Evolutionary conservation across 2,797 vertebrate species (phyloP).

Genomic region (Epinephelus coioides): DNA sequence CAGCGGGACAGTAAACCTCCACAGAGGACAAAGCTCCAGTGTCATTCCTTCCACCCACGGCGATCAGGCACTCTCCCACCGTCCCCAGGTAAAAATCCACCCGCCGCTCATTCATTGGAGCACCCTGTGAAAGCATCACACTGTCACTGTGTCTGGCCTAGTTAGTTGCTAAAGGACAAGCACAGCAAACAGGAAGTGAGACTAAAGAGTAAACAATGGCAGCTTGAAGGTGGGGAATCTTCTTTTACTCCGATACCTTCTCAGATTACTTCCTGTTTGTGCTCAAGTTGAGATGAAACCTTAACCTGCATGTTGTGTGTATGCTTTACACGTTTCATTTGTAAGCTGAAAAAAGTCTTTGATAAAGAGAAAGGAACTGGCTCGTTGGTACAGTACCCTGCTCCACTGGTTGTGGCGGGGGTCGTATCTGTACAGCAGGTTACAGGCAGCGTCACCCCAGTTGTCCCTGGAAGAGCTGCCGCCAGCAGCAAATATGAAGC

Average conservation of each 20-base stretch:
- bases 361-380: not conserved
- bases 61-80: constrained; percentile 90
- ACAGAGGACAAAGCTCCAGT: constrained; percentile 92
- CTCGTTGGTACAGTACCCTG: constrained; percentile 84
- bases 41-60: constrained; percentile 95
- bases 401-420: constrained; percentile 95
- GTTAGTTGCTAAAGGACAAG: not conserved
- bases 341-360: not conserved
- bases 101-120: constrained; percentile 82
- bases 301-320: not conserved
- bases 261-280: not conserved
- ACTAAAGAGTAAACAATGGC: not conserved
- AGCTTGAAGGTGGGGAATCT: rapidly evolving
- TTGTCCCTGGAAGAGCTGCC: constrained; percentile 95
- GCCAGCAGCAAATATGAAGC: constrained; percentile 93
- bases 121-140: constrained; percentile 56
- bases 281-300: not conserved
- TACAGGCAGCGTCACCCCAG: constrained; percentile 92
- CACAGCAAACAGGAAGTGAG: not conserved
- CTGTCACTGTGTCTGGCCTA: not conserved
- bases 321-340: not conserved
- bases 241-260: not conserved
- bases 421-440: constrained; percentile 96
- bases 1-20: constrained; percentile 91
- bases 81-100: constrained; percentile 95